Conservation (phyloP, 2,888 invertebrate genomes). For the Netelia virgata region DNA sequence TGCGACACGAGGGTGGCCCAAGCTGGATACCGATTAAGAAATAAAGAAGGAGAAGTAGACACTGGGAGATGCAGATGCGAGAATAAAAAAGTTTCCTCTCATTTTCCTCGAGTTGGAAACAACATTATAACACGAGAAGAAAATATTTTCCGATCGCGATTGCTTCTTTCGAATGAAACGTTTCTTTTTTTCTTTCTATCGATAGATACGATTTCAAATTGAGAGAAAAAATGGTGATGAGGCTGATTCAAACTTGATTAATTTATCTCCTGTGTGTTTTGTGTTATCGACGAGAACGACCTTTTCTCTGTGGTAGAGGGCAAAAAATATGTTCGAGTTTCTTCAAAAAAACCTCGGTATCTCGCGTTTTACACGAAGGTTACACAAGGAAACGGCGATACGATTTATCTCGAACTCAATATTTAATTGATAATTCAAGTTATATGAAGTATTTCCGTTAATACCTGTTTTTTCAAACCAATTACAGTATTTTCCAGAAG, state of each 20-base stretch:
- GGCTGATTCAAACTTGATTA: background rate
- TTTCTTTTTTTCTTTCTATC: background rate
- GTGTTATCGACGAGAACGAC: too few relatives aligned
- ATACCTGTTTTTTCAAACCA: conserved; percentile 75
- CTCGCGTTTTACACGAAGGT: background rate
- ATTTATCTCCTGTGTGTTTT: background rate
- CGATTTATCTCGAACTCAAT: conserved; percentile 27
- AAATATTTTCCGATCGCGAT: background rate
- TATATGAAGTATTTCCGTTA: conserved; percentile 37
- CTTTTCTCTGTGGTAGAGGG: too few relatives aligned
- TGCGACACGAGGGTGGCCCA: conserved; percentile 33
- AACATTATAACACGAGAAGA: background rate
- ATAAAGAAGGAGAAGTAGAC: conserved; percentile 39
- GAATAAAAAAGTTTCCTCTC: conserved; percentile 7
- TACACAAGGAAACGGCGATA: background rate
- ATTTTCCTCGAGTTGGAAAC: background rate
- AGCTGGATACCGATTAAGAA: conserved; percentile 64
- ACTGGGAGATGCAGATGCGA: background rate
- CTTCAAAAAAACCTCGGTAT: background rate
- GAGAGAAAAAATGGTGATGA: background rate
- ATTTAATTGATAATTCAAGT: conserved; percentile 24
- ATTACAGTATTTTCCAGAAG: conserved; percentile 84
- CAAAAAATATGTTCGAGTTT: too few relatives aligned
- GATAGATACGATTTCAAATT: background rate
- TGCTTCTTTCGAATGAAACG: background rate